A percentile compares a stretch with the other conserved stretches of the same genome.
Conservation (phyloP, 1,140 invertebrate species). For the Drosophila miranda region DNA sequence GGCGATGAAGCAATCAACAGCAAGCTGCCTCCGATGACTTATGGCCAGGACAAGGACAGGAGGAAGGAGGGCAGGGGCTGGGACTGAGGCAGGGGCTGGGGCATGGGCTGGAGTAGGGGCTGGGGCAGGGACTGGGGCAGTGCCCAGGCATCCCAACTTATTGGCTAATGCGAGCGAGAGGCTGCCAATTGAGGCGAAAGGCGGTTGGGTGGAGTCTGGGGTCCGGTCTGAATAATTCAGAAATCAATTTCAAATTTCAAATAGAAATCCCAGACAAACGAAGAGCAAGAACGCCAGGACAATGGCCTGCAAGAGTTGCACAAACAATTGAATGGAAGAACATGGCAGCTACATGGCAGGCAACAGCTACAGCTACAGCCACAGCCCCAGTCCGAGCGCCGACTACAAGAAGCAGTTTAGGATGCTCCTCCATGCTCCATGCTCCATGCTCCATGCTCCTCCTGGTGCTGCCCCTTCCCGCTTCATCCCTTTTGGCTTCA, state of each 20-base stretch:
- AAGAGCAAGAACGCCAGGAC: slow-evolving; percentile 39
- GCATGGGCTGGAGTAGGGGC: not conserved
- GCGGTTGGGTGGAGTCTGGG: not conserved
- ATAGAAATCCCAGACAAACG: slow-evolving; percentile 34
- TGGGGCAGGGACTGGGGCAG: no score
- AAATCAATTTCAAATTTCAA: slow-evolving; percentile 66
- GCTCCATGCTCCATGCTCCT: no score
- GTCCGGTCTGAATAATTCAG: slow-evolving; percentile 66
- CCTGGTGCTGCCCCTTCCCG: no score
- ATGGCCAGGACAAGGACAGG: slow-evolving; percentile 25
- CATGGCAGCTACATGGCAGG: slow-evolving; percentile 76
- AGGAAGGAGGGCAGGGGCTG: slow-evolving; percentile 1
- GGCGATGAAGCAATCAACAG: slow-evolving; percentile 59
- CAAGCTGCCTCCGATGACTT: slow-evolving; percentile 69
- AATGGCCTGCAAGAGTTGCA: slow-evolving; percentile 38
- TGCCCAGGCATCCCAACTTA: slow-evolving; percentile 30
- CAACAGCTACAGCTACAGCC: slow-evolving; percentile 1
- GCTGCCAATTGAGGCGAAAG: slow-evolving; percentile 57
- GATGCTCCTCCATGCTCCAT: slow-evolving; percentile 12
- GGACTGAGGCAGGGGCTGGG: not conserved
- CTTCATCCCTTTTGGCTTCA: slow-evolving; percentile 53
- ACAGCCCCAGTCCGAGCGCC: no score
- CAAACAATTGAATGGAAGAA: slow-evolving; percentile 59
- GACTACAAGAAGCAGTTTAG: slow-evolving; percentile 56
- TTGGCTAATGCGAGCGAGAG: slow-evolving; percentile 61